Evolutionary conservation across 2,113 vertebrate species (phyloP), one percentile per base, ranked within the genome.

Genomic region (Passer domesticus): DNA sequence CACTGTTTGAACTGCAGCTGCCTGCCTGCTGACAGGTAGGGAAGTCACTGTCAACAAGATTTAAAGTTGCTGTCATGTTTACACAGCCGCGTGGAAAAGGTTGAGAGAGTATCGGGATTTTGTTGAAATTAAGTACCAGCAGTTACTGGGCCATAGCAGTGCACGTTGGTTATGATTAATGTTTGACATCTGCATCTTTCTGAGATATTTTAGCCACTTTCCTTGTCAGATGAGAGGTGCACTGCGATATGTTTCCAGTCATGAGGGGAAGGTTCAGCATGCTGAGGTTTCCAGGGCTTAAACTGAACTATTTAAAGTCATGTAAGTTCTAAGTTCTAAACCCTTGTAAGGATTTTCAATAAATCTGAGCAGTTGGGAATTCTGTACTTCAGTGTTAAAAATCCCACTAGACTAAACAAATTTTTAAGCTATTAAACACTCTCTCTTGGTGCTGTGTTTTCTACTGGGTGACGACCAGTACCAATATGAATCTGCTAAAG

Each of bases 11-110:
- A 92, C 84, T 81, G 37, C 59, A 80, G 58, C 87, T 70, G 77
- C 90, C 83, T 94, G 44, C 49, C 70, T 28, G 6, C 70, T 95
- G 94, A 89, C 89, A 95, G 75, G 72, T 52, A 76, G 10, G 30
- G 67, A 95, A 95, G 39, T 56, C 89, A 89, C 85, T 95, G 94
- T 92, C 96, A 96, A 56, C 47, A 93, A 94, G 93, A 96, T 92
- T 97, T 97, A 96, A 96, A 94, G 90, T 93, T 91, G 70, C 94
- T 94, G 95, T 96, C 92, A 72, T 80, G 74, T 95, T 96, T 96
- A 87, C 79, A 88, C 59, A 95, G 50, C 10, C 17, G 9, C 53
- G 7, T 7, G 70, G 68, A 47, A 78, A 90, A 94, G 85, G 59
- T 85, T 93, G 91, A 75, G 56, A 55, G 83, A 93, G 77, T 53